Evolutionary conservation across 37 sponge, comb jelly and placozoan genomes (phyloP).

Genomic region (Oopsacas minuta): DNA sequence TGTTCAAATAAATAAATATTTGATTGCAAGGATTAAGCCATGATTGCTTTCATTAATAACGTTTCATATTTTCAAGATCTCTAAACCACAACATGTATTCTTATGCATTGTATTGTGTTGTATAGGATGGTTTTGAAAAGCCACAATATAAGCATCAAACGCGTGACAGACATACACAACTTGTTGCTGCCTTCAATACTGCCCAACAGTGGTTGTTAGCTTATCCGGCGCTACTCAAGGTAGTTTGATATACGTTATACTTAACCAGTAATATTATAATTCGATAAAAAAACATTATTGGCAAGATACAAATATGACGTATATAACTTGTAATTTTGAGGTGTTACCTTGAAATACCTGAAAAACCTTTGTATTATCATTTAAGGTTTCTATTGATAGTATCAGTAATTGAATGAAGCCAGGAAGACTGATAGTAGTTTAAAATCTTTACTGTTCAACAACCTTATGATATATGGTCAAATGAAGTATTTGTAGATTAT

Average conservation of each 20-base stretch:
- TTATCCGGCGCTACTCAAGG: conserved; percentile 43
- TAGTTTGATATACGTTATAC: too few relatives aligned
- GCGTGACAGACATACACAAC: conserved; percentile 56
- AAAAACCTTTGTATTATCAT: too few relatives aligned
- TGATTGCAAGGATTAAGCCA: too few relatives aligned
- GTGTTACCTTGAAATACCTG: too few relatives aligned
- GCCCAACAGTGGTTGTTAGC: conserved; percentile 39
- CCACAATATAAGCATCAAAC: conserved; percentile 28
- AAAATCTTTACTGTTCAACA: background rate
- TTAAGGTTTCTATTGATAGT: background rate
- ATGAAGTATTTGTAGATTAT: background rate
- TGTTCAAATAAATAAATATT: too few relatives aligned
- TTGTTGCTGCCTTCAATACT: conserved; percentile 68
- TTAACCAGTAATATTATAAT: too few relatives aligned
- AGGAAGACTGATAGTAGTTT: background rate
- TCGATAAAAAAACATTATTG: too few relatives aligned
- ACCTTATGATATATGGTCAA: background rate
- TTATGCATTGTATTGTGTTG: background rate
- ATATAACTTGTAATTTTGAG: too few relatives aligned
- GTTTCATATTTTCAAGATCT: background rate
- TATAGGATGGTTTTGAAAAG: conserved; percentile 6
- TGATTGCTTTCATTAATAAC: too few relatives aligned
- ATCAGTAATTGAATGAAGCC: too few relatives aligned
- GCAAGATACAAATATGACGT: too few relatives aligned
- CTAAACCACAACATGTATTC: background rate